Percentiles rank a stretch among this genome's conserved stretches.
Conservation (phyloP, 2,113 vertebrate genomes). For the Oreamnos americanus region DNA sequence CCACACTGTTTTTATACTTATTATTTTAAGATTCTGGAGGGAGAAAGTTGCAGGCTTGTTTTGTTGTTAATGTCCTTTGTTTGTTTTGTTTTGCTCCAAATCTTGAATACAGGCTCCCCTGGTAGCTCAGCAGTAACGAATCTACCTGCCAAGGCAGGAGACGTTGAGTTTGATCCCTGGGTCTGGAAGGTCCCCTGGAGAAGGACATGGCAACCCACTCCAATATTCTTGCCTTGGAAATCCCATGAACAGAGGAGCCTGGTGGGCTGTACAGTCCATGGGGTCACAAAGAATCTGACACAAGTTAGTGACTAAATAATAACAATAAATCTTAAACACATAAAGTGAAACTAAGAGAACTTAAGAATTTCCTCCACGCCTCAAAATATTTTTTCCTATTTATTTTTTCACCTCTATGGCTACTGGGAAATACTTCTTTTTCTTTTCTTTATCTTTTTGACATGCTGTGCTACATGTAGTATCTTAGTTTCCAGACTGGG, state of each 20-base stretch:
- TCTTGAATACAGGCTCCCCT: not conserved
- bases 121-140: not conserved
- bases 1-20: not conserved
- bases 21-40: not conserved
- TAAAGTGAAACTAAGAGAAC: conserved; percentile 7
- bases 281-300: not conserved
- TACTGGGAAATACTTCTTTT: not conserved
- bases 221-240: not conserved
- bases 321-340: not conserved
- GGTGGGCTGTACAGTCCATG: not conserved
- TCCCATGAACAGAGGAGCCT: not conserved
- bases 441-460: not conserved
- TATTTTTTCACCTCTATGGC: not conserved
- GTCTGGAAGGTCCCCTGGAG: not conserved
- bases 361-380: conserved; percentile 9
- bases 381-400: conserved; percentile 21
- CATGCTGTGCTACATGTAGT: not conserved
- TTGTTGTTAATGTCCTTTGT: not conserved
- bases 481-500: not conserved
- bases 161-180: not conserved
- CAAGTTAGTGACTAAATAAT: not conserved
- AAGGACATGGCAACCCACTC: not conserved
- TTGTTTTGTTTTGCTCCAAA: conserved; percentile 17
- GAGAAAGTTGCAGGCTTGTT: not conserved
- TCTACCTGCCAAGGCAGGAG: not conserved